These are phyloP conservation scores for Poecilia latipinna DNA, from an alignment of 2,113 vertebrate species.

Conservation along the genomic window DNA sequence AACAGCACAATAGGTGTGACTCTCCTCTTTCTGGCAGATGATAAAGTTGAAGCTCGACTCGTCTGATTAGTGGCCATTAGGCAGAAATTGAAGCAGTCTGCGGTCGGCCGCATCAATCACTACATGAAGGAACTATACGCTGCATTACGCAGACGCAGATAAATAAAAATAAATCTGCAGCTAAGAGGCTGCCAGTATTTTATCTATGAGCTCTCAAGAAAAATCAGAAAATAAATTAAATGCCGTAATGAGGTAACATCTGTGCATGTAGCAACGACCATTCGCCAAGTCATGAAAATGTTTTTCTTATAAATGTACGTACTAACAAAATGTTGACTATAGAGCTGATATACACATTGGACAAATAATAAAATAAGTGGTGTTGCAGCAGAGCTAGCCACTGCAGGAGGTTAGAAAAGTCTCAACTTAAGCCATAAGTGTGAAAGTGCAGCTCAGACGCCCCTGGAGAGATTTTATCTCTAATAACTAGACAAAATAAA, in stretches of 20 bases:
- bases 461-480: no score
- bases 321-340: no score
- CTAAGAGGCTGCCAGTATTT: neutral
- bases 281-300: no score
- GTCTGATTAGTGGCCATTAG: constrained; percentile 72
- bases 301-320: no score
- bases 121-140: neutral
- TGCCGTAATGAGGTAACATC: neutral
- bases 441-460: no score
- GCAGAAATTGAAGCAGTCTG: constrained; percentile 46
- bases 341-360: no score
- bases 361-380: no score
- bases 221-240: neutral
- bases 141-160: neutral
- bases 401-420: no score
- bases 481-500: no score
- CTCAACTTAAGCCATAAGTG: no score
- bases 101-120: constrained; percentile 53
- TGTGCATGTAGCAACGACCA: no score
- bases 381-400: no score
- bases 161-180: neutral
- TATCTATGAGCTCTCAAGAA: neutral
- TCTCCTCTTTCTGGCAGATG: constrained; percentile 49
- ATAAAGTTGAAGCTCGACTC: constrained; percentile 61
- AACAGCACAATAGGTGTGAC: constrained; percentile 66